Base-by-base conservation (phyloP, 2,113 vertebrate species). In the Oryzias woworae region DNA sequence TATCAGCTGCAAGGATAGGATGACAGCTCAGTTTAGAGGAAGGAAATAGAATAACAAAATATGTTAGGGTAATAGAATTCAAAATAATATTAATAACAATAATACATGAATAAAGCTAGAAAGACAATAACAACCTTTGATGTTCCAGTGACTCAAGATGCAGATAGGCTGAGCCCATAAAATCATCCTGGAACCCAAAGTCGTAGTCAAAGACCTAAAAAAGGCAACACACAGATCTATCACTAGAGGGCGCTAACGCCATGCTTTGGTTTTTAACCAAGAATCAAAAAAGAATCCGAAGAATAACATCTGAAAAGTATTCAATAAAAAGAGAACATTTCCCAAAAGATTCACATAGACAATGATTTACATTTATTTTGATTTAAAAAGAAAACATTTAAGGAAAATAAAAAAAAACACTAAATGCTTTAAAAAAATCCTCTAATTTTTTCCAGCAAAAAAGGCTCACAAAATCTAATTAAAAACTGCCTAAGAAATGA, bases 181-280 rank as follows among this genome's bases (percentile, higher is more conserved):
- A 99, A 80, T 99, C 97, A 93, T 99, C 97, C 63, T 98, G 97
- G 69, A 99, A 90, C 57, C 97, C 96, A 87, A 99, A 98, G 85
- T 98, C 97, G 92, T 99, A 98, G 84, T 99, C 97, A 91, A 97
- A 99, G 53, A 99, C 97, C 97, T 99, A 78, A 5, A 84, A 62
- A 41, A 58, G 47, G 80, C 26, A 41, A 62, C 7, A 69, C 7
- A 55, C 13, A 68, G 23, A 4, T 20, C 31, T 20, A 41, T 71
- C 15, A 74, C 10, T 18, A 18, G 47, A 20, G n/a, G 47, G 7
- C 17, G 10, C 47, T 20, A 36, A 36, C 36, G 12, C 36, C 36
- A 36, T 36, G 36, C 36, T 36, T 36, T 36, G 10, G 36, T 36
- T 36, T 36, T 36, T 3, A 36, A 10, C 36, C 36, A 36, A 28